Base-by-base conservation (phyloP, 2,113 vertebrate genomes). In the Seriola aureovittata region DNA sequence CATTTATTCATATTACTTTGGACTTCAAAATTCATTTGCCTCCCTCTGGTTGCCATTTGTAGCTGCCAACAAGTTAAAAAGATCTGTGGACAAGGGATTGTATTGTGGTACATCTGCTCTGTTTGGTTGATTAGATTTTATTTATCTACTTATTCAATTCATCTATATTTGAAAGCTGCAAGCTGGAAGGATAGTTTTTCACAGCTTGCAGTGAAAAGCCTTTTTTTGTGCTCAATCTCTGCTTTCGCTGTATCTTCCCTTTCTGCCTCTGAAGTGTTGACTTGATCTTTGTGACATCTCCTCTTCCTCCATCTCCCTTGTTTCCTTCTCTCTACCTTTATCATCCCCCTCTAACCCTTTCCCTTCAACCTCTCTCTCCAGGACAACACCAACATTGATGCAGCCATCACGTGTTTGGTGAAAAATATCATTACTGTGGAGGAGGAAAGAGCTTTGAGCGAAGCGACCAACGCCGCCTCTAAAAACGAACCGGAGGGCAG, bases 301-400 rank as follows among this genome's bases (percentile, higher is more conserved):
- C 34, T 36, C 34, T 36, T 36, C 34, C 34, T 36, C 34, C 34
- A 36, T 36, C 34, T 5, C 34, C 34, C 34, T 36, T 36, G 29
- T 29, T 29, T 29, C 29, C 2, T 2, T 29, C 29, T 29, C 29
- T 29, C 29, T 29, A 29, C 29, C 29, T 44, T 25, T 48, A 8
- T 29, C 6, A 2, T 3, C 36, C 59, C 50, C 19, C n/a, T 29
- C 38, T 25, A 46, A 46, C 38, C 42, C 23, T 29, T 29, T 29
- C 2, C 32, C 60, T 40, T 32, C 5, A n/a, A 9, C 38, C 52
- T 29, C 34, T 29, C 19, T 46, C 19, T 21, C 1, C 84, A 96
- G 96, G 95, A 96, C 81, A 91, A 96, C 92, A 95, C 94, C 83
- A 96, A 96, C 91, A 95, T 96, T 5, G 93, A 95, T 5, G 91